Base-by-base conservation (phyloP, 2,888 invertebrate species). In the Strigamia transsilvanica region DNA sequence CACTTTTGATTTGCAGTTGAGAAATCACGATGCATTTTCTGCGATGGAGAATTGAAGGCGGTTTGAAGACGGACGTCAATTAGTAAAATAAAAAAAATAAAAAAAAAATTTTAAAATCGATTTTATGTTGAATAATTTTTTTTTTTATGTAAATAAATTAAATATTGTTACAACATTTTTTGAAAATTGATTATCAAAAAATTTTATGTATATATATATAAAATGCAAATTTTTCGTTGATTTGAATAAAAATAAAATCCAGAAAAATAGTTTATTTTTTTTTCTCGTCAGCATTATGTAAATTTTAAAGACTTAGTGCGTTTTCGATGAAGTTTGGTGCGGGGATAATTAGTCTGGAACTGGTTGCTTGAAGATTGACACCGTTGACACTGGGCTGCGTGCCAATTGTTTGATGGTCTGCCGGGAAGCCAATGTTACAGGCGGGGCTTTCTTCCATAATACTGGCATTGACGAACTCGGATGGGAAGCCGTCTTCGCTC, bases 371-470 rank as follows among this genome's bases (percentile, higher is more conserved):
- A 32, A 73, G 6, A 32, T 66, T 66, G 66, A 66, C 66, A 66
- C 66, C 66, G 66, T 66, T 66, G 27, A 66, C 73, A 73, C 73
- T 73, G 73, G 73, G 73, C 73, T 23, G 73, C 73, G 73, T 73
- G 73, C 73, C 73, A 73, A 73, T 32, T 5, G 15, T 13, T 12
- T 9, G 27, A 32, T 32, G 73, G 23, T 73, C 73, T 32, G 73
- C 73, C 13, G 73, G 32, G 73, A 73, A 73, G 73, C 73, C 73
- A 73, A 73, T 73, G 27, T 73, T 27, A 27, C 73, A 73, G 73
- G 73, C 73, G 73, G 73, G 73, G 73, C 73, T 73, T 73, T 73
- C 73, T 32, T 73, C 73, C 27, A 27, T 27, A 2, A 73, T 13
- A 2, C 13, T 73, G n/a, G 15, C 12, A n/a, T n/a, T 73, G 23